These are phyloP conservation scores for Geotrypetes seraphini DNA, from an alignment of 2,797 vertebrate genomes.

Conservation along the genomic window DNA sequence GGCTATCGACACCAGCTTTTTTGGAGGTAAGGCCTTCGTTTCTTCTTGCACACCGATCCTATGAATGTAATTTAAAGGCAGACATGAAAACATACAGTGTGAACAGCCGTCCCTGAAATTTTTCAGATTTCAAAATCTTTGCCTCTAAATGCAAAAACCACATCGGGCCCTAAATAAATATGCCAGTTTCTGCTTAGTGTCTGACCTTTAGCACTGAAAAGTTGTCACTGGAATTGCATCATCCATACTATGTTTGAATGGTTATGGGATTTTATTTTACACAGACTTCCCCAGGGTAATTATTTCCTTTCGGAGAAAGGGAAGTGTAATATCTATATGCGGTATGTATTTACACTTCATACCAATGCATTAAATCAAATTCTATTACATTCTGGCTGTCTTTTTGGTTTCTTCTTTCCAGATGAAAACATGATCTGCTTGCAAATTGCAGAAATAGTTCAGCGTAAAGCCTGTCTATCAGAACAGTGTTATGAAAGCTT, in stretches of 20 bases:
- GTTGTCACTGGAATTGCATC: conserved; percentile 23
- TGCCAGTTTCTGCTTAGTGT: conserved; percentile 16
- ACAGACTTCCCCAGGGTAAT: conserved; percentile 38
- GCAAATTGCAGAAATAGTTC: not conserved
- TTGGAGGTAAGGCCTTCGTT: not conserved
- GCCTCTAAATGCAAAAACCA: conserved; percentile 6
- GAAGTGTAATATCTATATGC: conserved; percentile 22
- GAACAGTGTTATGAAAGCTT: too few relatives aligned
- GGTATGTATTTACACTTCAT: conserved; percentile 34
- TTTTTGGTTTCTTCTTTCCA: conserved; percentile 14
- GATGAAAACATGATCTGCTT: conserved; percentile 16
- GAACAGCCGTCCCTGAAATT: conserved; percentile 1
- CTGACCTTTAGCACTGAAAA: conserved; percentile 23
- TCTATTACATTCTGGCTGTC: conserved; percentile 23
- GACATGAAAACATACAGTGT: not conserved
- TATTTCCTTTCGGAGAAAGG: conserved; percentile 24
- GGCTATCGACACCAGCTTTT: not conserved
- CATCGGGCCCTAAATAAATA: conserved; percentile 13
- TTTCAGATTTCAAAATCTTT: not conserved
- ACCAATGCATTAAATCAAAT: conserved; percentile 27
- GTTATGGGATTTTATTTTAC: conserved; percentile 27
- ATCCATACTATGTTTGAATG: conserved; percentile 24
- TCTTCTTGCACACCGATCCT: not conserved
- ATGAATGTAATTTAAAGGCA: not conserved
- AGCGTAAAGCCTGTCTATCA: too few relatives aligned